Base-by-base conservation (phyloP, 2,797 vertebrate genomes). In the Esox lucius region DNA sequence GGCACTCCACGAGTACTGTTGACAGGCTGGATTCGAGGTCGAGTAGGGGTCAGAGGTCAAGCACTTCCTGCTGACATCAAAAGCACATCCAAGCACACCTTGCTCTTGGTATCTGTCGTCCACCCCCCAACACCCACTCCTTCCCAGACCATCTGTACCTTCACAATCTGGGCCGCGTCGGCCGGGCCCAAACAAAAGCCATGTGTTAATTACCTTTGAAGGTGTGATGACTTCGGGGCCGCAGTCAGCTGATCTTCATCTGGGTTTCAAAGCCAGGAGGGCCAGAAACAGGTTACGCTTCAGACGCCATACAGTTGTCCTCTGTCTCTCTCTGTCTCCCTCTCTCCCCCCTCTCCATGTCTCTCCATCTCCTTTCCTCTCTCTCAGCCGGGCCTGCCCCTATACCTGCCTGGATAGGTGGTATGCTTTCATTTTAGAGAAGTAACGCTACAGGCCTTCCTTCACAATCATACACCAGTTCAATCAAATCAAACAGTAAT, bases 131-230 rank as follows among this genome's bases (percentile, higher is more conserved):
- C 28, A 31, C 56, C 56, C 6, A 42, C 64, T 33, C 48, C 49
- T 9, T 64, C 4, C 69, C 56, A 46, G 78, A 88, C 89, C 93
- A 94, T 92, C 93, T 93, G 93, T 87, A 91, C 91, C 91, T 88
- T 86, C 87, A 90, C 92, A 90, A 93, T 93, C 92, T 91, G 90
- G 89, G 86, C 86, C 88, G 90, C 87, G 90, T 92, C 85, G 86
- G 76, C 56, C 11, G 0, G 22, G 80, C 77, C 88, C 86, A 93
- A 93, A 94, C 92, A 93, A 91, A 93, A 93, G 89, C 92, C 91
- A 93, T 92, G 91, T 93, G 94, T 93, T 93, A 93, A 93, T 93
- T 92, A 93, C 90, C 90, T 94, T 93, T 93, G 91, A 94, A 94
- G 93, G 91, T 90, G 88, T 88, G 94, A 92, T 93, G 89, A 92